Evolutionary conservation across 92 coral and sea anemone species (phyloP).

Genomic region (Epizoanthus scotinus): DNA sequence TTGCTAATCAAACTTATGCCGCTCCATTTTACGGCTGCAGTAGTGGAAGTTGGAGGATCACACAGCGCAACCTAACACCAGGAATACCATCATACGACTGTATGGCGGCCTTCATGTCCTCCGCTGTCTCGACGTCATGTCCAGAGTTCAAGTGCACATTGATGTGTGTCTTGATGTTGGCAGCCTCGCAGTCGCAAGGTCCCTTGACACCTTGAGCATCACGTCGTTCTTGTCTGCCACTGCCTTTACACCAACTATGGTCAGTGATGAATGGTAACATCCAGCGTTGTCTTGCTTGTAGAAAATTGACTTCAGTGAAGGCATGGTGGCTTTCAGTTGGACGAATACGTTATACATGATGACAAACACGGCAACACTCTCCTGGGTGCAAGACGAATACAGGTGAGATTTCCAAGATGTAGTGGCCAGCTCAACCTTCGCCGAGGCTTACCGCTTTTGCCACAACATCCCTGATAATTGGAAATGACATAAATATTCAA

Average conservation of each 20-base stretch:
- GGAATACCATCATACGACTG: conserved; percentile 17
- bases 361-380: conserved; percentile 17
- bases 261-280: conserved; percentile 18
- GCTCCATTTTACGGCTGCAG: too few relatives aligned
- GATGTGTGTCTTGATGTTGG: conserved; percentile 25
- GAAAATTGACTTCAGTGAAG: neutral
- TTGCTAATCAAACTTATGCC: too few relatives aligned
- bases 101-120: conserved; percentile 25
- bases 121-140: conserved; percentile 24
- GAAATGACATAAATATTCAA: too few relatives aligned
- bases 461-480: conserved; percentile 17
- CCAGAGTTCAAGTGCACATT: conserved; percentile 30
- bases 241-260: conserved; percentile 4
- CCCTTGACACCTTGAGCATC: conserved; percentile 40
- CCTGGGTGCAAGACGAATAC: conserved; percentile 15
- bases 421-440: conserved; percentile 14
- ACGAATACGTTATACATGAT: conserved; percentile 28
- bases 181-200: conserved; percentile 23
- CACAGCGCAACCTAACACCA: conserved; percentile 31
- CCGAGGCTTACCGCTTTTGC: neutral
- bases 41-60: too few relatives aligned
- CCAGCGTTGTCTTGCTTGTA: conserved; percentile 35
- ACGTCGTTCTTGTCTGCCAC: conserved; percentile 24
- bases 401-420: conserved; percentile 23
- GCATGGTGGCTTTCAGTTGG: conserved; percentile 25